Base-by-base conservation (phyloP, 2,113 vertebrate species). In the Malurus alboscapulatus region DNA sequence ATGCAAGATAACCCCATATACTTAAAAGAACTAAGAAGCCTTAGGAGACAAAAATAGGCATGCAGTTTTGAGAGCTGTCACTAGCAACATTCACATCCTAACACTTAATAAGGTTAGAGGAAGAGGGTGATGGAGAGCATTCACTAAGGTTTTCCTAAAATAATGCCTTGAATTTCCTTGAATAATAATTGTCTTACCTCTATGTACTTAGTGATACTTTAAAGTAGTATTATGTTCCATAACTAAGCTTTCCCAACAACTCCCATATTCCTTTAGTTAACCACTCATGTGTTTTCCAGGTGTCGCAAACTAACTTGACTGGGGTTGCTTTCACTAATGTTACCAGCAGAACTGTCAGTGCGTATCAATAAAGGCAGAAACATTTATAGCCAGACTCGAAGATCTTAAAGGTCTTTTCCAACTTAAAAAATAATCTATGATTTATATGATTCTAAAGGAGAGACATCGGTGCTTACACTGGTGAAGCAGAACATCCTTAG, bases 351-450 rank as follows among this genome's bases (percentile, higher is more conserved):
- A 51, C 22, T 53, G 42, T 34, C 34, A 79, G n/a, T 20, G 30
- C 1, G 6, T 36, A 45, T 34, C 40, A 78, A 85, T 20, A 59
- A 75, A 72, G 45, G 27, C 36, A 65, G 17, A 75, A 30, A n/a
- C n/a, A 36, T 47, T 74, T 57, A 72, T 1, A 6, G 8, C 6
- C 50, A 11, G 27, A 58, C 19, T 71, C 0, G 0, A 63, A 29
- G 2, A 80, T 22, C 16, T 32, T 51, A 45, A 67, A 63, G 12
- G 38, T 45, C 6, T 78, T 53, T 75, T 62, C 16, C 40, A 88
- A 74, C 9, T 11, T 38, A 45, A 72, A 45, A 4, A 7, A 89
- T 29, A 38, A 38, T 29, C 53, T 19, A 19, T 17, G 4, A 65
- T 30, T 69, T 71, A n/a, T 32, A 12, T 12, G 4, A 51, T 32